These are phyloP conservation scores for Hyles euphorbiae DNA, from an alignment of 1,140 invertebrate genomes.

Conservation along the genomic window DNA sequence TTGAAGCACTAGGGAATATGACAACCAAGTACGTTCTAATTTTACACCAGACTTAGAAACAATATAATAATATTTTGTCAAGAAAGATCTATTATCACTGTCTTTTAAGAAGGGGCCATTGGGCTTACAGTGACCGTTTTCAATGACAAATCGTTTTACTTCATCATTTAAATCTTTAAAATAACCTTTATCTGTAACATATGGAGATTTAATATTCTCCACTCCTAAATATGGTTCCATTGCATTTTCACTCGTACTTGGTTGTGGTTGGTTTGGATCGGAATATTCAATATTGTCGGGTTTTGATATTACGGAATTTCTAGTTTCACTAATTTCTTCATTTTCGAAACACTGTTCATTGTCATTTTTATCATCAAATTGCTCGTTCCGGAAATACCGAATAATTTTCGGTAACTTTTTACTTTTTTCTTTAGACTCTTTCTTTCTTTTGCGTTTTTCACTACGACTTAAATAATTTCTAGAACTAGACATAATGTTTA, in stretches of 20 bases:
- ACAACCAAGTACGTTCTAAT: slow-evolving; percentile 23
- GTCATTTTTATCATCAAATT: not conserved
- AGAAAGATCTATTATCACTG: slow-evolving; percentile 24
- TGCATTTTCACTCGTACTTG: slow-evolving; percentile 15
- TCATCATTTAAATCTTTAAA: slow-evolving; percentile 24
- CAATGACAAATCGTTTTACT: slow-evolving; percentile 23
- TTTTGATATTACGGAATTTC: slow-evolving; percentile 7
- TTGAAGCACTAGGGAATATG: slow-evolving; percentile 18
- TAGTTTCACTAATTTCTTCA: no score
- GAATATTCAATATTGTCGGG: slow-evolving; percentile 19
- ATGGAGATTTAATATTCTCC: slow-evolving; percentile 20
- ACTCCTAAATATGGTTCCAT: slow-evolving; percentile 9
- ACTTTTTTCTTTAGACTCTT: slow-evolving; percentile 22
- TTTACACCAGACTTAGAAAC: slow-evolving; percentile 24
- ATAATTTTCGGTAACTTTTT: slow-evolving; percentile 23
- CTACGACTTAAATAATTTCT: slow-evolving; percentile 22
- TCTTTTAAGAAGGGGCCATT: slow-evolving; percentile 23
- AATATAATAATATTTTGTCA: slow-evolving; percentile 22
- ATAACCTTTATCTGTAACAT: slow-evolving; percentile 26
- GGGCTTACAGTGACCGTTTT: slow-evolving; percentile 25
- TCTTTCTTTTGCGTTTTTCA: slow-evolving; percentile 23
- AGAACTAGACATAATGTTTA: slow-evolving; percentile 15
- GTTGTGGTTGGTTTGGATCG: slow-evolving; percentile 23
- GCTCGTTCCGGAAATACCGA: slow-evolving; percentile 19
- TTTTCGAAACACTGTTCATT: no score